Evolutionary conservation across 2,797 vertebrate genomes (phyloP).

Genomic region (Anguilla obscura): DNA sequence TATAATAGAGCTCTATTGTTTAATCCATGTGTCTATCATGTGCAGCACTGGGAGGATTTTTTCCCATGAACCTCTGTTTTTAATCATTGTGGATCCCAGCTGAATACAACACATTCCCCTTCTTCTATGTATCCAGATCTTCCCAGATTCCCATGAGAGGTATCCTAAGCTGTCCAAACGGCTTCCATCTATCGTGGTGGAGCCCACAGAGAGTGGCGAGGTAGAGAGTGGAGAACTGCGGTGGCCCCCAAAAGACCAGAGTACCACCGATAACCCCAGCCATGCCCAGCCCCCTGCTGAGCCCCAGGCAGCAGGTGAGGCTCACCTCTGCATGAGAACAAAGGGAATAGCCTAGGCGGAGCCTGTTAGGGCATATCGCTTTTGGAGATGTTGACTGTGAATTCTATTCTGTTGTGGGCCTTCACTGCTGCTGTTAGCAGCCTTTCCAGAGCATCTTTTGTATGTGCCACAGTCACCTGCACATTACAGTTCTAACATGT

Average conservation of each 20-base stretch:
- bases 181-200: constrained; percentile 76
- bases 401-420: too few species aligned
- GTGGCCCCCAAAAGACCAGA: constrained; percentile 78
- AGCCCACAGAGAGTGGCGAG: constrained; percentile 73
- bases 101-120: too few species aligned
- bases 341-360: neutral
- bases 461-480: too few species aligned
- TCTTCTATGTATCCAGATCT: constrained; percentile 58
- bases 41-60: neutral
- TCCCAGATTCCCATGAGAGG: constrained; percentile 74
- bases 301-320: constrained; percentile 41
- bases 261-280: constrained; percentile 60
- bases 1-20: neutral
- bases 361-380: neutral
- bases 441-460: too few species aligned
- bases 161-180: constrained; percentile 77
- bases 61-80: neutral
- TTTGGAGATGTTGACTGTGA: too few species aligned
- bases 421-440: too few species aligned
- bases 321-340: neutral
- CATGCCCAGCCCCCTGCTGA: constrained; percentile 35
- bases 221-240: constrained; percentile 80
- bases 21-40: neutral
- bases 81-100: neutral
- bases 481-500: too few species aligned